Conservation (phyloP, 2,113 vertebrate genomes). For the Willisornis vidua region DNA sequence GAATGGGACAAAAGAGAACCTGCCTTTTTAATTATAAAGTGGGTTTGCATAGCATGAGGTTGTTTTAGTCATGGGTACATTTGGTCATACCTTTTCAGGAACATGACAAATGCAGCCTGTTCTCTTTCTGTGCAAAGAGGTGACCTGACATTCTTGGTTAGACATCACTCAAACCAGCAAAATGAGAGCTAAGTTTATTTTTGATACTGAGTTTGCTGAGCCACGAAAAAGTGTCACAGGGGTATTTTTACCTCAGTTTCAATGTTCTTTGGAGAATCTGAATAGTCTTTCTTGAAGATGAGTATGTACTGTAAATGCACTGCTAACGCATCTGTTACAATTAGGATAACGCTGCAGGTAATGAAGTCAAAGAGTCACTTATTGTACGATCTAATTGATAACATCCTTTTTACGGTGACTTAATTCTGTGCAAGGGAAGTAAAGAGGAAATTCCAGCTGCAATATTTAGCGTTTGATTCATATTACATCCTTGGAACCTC, state of each 20-base stretch:
- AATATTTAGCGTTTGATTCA: neutral
- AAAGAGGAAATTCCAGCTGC: neutral
- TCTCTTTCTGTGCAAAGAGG: neutral
- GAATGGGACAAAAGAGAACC: neutral
- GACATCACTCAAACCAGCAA: neutral
- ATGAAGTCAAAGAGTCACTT: neutral
- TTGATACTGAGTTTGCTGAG: neutral
- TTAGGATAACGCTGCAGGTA: neutral
- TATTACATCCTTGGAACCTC: neutral
- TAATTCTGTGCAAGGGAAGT: neutral
- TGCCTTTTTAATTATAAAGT: neutral
- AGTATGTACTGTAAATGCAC: neutral
- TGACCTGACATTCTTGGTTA: neutral
- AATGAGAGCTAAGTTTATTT: neutral
- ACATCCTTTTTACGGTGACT: neutral
- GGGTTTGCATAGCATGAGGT: neutral
- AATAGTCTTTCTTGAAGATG: neutral
- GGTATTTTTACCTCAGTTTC: neutral
- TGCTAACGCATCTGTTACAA: neutral
- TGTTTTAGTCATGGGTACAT: neutral
- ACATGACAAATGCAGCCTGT: neutral
- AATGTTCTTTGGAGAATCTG: neutral
- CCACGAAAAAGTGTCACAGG: neutral
- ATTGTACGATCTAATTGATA: neutral
- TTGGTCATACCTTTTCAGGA: neutral